Percentiles rank a stretch among this genome's conserved stretches.
These are phyloP conservation scores for Psilanteris sp. DNA, from an alignment of 1,140 invertebrate genomes.

Conservation along the genomic window DNA sequence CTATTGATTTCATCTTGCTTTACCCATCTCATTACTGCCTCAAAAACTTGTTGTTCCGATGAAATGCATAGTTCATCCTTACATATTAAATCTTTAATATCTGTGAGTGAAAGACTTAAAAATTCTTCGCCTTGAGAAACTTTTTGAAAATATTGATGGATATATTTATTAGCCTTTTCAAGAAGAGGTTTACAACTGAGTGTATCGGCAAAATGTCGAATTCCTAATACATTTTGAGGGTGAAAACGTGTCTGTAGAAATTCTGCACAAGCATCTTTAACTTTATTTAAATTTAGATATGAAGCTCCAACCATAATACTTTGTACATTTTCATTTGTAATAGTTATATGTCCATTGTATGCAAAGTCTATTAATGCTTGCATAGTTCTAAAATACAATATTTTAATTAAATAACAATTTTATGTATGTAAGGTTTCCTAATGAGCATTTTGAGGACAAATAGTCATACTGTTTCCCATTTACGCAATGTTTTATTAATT, in stretches of 20 bases:
- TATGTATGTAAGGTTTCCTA: too few relatives aligned
- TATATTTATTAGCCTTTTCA: slow-evolving; percentile 89
- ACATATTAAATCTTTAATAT: slow-evolving; percentile 86
- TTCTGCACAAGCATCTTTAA: slow-evolving; percentile 91
- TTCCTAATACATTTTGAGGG: slow-evolving; percentile 91
- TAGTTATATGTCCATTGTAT: slow-evolving; percentile 89
- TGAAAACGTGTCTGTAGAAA: slow-evolving; percentile 90
- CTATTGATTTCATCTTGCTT: slow-evolving; percentile 84
- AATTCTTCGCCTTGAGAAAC: slow-evolving; percentile 90
- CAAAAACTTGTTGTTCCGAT: slow-evolving; percentile 88
- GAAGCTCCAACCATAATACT: slow-evolving; percentile 92
- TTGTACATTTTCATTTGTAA: slow-evolving; percentile 91
- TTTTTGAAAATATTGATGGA: slow-evolving; percentile 91
- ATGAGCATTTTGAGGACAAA: too few relatives aligned
- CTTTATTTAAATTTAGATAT: slow-evolving; percentile 90
- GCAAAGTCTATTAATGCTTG: slow-evolving; percentile 93
- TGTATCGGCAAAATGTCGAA: slow-evolving; percentile 90
- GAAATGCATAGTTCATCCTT: slow-evolving; percentile 90
- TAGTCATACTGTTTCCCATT: too few relatives aligned
- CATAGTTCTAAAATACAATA: slow-evolving; percentile 84
- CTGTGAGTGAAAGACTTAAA: slow-evolving; percentile 82
- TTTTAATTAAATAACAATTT: neutral
- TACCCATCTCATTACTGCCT: slow-evolving; percentile 91
- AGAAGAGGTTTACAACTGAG: slow-evolving; percentile 87
- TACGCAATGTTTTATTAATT: too few relatives aligned